A percentile compares a stretch with the other conserved stretches of the same genome.
Conservation (phyloP, 2,113 vertebrate genomes). For the Petaurus breviceps region DNA sequence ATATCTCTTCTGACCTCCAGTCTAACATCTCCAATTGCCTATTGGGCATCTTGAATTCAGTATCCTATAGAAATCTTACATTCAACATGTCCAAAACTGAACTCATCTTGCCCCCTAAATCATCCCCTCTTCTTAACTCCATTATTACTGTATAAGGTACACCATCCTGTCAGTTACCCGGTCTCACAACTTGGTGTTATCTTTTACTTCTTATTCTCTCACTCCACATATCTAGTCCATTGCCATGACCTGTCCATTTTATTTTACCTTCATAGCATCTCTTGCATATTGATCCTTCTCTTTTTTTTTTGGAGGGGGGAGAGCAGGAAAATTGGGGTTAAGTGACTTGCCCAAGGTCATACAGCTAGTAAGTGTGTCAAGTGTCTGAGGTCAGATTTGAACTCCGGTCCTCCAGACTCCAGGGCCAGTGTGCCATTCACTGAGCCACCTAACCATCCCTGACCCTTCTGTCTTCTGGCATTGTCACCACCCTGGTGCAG, state of each 20-base stretch:
- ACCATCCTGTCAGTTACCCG: background rate
- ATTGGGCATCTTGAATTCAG: background rate
- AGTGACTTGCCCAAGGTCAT: no score
- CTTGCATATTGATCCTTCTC: background rate
- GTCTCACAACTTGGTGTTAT: background rate
- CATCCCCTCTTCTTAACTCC: background rate
- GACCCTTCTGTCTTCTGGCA: background rate
- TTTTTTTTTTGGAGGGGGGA: no score
- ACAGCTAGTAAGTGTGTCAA: no score
- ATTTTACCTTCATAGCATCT: background rate
- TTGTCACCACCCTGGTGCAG: background rate
- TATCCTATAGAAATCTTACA: background rate
- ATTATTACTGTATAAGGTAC: background rate
- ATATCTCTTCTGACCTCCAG: background rate
- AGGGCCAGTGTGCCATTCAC: no score
- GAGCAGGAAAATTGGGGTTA: no score
- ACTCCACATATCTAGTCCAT: background rate
- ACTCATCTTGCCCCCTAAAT: background rate
- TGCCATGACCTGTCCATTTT: background rate
- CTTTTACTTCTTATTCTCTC: background rate
- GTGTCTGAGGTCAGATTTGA: no score
- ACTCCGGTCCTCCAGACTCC: no score
- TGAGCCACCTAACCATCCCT: no score
- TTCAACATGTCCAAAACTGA: background rate
- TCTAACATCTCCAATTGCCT: background rate